Percentiles rank a stretch among this genome's conserved stretches.
Evolutionary conservation across 92 coral and sea anemone species (phyloP).

Genomic region (Palythoa grandiflora): DNA sequence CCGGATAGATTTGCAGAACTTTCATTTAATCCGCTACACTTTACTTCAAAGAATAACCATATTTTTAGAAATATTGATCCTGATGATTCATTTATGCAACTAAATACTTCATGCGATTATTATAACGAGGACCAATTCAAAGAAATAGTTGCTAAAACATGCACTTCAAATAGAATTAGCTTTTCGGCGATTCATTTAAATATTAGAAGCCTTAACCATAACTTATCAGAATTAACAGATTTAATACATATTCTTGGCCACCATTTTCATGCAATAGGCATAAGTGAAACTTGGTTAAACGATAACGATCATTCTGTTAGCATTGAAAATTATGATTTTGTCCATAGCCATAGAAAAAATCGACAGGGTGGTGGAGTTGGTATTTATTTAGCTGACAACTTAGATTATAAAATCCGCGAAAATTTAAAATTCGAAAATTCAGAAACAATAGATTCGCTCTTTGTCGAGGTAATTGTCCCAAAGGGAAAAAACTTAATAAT

Average conservation of each 20-base stretch:
- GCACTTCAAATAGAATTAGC: not conserved
- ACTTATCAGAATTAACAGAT: too few relatives aligned
- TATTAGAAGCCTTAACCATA: not conserved
- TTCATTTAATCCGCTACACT: not conserved
- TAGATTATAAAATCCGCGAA: not conserved
- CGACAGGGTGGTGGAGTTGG: not conserved
- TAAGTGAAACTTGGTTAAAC: slow-evolving; percentile 1
- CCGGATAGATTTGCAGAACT: not conserved
- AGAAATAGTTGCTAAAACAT: not conserved
- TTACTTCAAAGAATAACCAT: not conserved
- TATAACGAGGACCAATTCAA: not conserved
- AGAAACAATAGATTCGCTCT: too few relatives aligned
- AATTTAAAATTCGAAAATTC: too few relatives aligned
- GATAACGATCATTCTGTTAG: not conserved
- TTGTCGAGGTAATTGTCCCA: too few relatives aligned
- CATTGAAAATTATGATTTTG: not conserved
- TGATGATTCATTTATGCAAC: not conserved
- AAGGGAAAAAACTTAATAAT: too few relatives aligned
- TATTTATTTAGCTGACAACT: not conserved
- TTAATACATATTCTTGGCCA: not conserved
- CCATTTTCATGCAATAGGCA: not conserved
- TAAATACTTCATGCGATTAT: not conserved
- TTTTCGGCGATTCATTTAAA: not conserved
- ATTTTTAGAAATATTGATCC: not conserved
- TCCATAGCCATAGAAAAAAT: not conserved